Base-by-base conservation (phyloP, 2,797 vertebrate species). In the Chelonia mydas region DNA sequence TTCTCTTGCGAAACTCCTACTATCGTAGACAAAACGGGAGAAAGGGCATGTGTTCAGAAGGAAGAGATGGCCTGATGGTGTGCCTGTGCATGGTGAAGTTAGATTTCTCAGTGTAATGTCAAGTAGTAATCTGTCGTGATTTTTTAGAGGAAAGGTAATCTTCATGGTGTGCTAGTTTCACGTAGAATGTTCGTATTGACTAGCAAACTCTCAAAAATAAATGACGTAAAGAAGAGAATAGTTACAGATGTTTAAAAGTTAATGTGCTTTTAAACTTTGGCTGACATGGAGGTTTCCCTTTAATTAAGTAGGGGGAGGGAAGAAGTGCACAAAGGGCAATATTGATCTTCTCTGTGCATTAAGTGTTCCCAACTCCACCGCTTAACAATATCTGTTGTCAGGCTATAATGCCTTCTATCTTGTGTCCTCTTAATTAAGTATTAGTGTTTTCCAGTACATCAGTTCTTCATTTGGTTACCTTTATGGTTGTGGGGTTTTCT, bases 201-300 rank as follows among this genome's bases (percentile, higher is more conserved):
- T 65, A 82, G 81, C 54, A 87, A 78, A 77, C 84, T 86, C 59
- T 17, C 31, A 65, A 83, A 91, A 94, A 91, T 80, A 93, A 88
- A 81, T 33, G 33, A 54, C 45, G 2, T 50, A 84, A 77, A 88
- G 57, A 23, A 76, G 57, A 21, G 80, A 85, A 47, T 49, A 59
- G 19, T 37, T 76, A 47, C 53, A 59, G 77, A 45, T 90, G 84
- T 96, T 6, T 21, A 53, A 94, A 72, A 61, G 27, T 76, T 80
- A 91, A 90, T 79, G 31, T 0, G 3, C 87, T 94, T 90, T 72
- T 54, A 92, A 92, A 95, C 91, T 95, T 86, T 41, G 87, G 86
- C 86, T 54, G 41, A 94, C 15, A 5, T 61, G 77, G 83, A 81
- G 83, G 57, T 91, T 94, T 93, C 45, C 87, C 88, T 93, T 96